These are phyloP conservation scores for Liparis tanakae DNA, from an alignment of 2,797 vertebrate species.

Conservation along the genomic window DNA sequence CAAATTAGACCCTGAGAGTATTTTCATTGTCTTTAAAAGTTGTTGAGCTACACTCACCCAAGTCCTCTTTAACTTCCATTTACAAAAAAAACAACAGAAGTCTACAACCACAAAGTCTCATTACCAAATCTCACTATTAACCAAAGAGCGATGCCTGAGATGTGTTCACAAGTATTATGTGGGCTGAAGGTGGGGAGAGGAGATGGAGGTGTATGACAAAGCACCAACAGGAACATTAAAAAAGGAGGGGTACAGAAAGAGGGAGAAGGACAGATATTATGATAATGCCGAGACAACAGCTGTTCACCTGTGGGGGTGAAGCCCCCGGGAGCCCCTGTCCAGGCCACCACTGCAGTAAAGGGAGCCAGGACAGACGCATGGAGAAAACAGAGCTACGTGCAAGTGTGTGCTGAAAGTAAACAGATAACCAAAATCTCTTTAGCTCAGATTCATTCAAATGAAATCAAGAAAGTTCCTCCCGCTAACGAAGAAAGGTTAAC, in stretches of 20 bases:
- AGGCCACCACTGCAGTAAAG: no score
- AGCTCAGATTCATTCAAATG: neutral
- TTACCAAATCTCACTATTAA: conserved; percentile 27
- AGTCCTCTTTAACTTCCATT: conserved; percentile 63
- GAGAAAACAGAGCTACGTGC: conserved; percentile 30
- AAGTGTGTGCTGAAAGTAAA: conserved; percentile 25
- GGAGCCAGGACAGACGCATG: conserved; percentile 40
- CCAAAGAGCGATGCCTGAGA: conserved; percentile 13
- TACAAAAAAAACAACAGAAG: conserved; percentile 33
- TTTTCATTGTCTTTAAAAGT: conserved; percentile 50
- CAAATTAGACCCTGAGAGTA: conserved; percentile 58
- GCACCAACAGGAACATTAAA: conserved; percentile 5
- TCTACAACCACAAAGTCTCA: neutral
- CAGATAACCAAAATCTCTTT: conserved; percentile 9
- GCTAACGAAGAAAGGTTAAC: no score
- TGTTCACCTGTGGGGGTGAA: conserved; percentile 73
- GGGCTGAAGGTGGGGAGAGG: neutral
- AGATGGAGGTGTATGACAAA: neutral
- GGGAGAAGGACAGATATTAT: conserved; percentile 64
- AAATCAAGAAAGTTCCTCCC: neutral
- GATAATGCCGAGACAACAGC: conserved; percentile 76
- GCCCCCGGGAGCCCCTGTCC: conserved; percentile 3
- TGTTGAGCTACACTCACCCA: conserved; percentile 31
- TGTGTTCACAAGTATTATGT: neutral
- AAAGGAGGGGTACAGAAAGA: neutral